These are phyloP conservation scores for Hypsopygia costalis DNA, from an alignment of 2,888 invertebrate genomes.

Conservation along the genomic window DNA sequence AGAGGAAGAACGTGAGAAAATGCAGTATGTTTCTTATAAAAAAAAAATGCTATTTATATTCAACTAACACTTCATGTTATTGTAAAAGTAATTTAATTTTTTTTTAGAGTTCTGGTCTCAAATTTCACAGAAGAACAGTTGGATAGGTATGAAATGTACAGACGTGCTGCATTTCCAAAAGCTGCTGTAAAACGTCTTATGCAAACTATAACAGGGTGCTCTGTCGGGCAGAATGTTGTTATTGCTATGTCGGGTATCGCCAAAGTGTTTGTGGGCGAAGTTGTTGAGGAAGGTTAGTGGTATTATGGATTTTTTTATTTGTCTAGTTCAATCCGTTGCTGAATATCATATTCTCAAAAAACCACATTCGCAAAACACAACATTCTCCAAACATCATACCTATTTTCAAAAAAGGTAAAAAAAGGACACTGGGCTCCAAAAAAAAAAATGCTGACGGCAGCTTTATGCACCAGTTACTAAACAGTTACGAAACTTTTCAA, in stretches of 20 bases:
- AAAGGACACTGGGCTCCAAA: too few species aligned
- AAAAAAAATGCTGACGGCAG: too few species aligned
- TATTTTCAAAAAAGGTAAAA: too few species aligned
- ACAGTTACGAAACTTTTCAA: too few species aligned
- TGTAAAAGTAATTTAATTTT: too few species aligned
- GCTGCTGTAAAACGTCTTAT: conserved; percentile 98
- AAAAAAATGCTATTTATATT: not conserved
- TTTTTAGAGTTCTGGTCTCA: conserved; percentile 94
- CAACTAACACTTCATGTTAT: too few species aligned
- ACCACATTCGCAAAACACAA: too few species aligned
- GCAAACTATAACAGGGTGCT: conserved; percentile 98
- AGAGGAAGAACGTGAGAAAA: conserved; percentile 96
- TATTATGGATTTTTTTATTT: conserved; percentile 8
- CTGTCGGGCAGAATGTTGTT: conserved; percentile 98
- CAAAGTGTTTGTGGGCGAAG: conserved; percentile 99
- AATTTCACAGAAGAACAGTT: conserved; percentile 99
- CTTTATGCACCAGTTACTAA: too few species aligned
- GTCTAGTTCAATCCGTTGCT: too few species aligned
- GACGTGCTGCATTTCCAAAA: conserved; percentile 98
- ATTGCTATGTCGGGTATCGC: conserved; percentile 99
- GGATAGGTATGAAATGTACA: conserved; percentile 98
- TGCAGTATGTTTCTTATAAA: conserved; percentile 86
- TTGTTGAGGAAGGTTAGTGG: conserved; percentile 95
- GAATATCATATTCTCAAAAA: too few species aligned
- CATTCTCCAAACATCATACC: too few species aligned